These are phyloP conservation scores for Rhogogaster chlorosoma DNA, from an alignment of 2,888 invertebrate genomes.

Conservation along the genomic window DNA sequence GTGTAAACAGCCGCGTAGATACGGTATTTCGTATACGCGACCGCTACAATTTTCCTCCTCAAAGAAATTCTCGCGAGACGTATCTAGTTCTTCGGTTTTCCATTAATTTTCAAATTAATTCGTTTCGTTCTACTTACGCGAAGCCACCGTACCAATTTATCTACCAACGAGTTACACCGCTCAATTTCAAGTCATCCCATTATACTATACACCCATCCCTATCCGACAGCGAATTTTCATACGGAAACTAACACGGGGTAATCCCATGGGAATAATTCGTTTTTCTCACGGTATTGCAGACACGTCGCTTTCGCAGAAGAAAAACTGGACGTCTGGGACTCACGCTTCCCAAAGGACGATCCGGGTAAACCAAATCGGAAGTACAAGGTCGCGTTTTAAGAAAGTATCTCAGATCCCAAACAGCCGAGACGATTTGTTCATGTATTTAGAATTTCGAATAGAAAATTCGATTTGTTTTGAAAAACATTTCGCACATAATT, in stretches of 20 bases:
- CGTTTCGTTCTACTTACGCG: neutral
- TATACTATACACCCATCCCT: neutral
- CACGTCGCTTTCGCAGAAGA: slow-evolving; percentile 18
- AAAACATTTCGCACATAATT: neutral
- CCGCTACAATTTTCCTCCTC: neutral
- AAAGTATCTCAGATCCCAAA: neutral
- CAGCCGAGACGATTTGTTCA: neutral
- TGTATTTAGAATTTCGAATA: neutral
- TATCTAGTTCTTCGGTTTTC: neutral
- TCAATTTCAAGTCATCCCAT: neutral
- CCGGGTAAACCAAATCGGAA: slow-evolving; percentile 36
- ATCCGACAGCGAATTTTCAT: slow-evolving; percentile 9
- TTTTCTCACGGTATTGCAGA: slow-evolving; percentile 13
- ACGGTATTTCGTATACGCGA: neutral
- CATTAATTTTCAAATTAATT: slow-evolving; percentile 29
- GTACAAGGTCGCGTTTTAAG: neutral
- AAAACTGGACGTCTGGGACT: slow-evolving; percentile 32
- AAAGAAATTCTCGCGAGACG: neutral
- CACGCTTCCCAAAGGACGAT: slow-evolving; percentile 9
- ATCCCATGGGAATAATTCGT: slow-evolving; percentile 31
- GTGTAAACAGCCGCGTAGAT: neutral
- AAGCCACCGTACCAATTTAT: neutral
- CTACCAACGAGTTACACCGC: neutral
- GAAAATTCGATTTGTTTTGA: neutral
- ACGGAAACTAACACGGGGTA: neutral